Base-by-base conservation (phyloP, 2,888 invertebrate genomes). In the Litoditis marina region DNA sequence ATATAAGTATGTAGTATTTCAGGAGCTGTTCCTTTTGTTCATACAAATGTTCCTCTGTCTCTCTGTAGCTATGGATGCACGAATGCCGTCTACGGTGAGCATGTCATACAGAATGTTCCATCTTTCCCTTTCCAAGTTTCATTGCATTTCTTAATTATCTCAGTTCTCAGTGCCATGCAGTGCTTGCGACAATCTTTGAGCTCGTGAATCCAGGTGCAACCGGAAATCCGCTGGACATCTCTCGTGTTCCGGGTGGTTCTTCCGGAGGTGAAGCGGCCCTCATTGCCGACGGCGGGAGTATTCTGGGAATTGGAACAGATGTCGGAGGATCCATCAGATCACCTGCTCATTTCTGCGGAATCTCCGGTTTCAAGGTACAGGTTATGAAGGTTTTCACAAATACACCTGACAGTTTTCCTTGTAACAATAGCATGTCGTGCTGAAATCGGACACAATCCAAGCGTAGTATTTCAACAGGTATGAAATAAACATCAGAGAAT, bases 11-110 rank as follows among this genome's bases (percentile, higher is more conserved):
- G 3, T 22, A 13, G 61, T 16, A 62, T 60, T 54, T 44, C 63
- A 51, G 86, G 86, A 28, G 86, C 85, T 32, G 77, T 86, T 32
- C 86, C 86, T 0, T 86, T 84, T 81, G 84, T 83, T 22, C 84
- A 83, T 69, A 86, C 85, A 7, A 85, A 85, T 68, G 73, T 84
- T 30, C 84, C 85, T 0, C 83, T 83, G 25, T 68, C 69, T 11
- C 67, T 84, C 58, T 62, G 82, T 42, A 77, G 77, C 30, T 78
- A 70, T 65, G 74, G 73, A 44, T 81, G 82, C 66, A 69, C 78
- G 5, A 85, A 85, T 71, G 83, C 84, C 0, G 77, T 85, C n/a
- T 84, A 81, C 70, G 85, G 84, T 13, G 61, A n/a, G n/a, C n/a
- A n/a, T n/a, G n/a, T n/a, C n/a, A n/a, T 11, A n/a, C 13, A 16